phyloP scores from a whole-genome alignment of 2,797 vertebrate genomes.

The Rhadinocentrus ornatus region DNA sequence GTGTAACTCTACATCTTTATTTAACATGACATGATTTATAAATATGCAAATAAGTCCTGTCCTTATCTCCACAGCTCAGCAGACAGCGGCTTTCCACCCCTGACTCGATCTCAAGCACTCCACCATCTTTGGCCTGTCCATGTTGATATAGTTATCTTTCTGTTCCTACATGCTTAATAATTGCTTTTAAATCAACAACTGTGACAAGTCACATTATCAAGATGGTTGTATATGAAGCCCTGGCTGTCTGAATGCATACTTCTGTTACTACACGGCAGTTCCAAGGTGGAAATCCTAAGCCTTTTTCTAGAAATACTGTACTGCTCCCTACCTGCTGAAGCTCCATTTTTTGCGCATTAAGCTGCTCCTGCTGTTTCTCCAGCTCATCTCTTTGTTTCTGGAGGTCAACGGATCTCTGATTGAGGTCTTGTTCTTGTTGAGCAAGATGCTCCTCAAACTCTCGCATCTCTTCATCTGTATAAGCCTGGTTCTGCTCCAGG shows the following conservation, averaged over 20 bases:
- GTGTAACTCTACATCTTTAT: neutral
- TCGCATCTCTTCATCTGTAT: constrained; percentile 93
- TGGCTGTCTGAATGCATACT: neutral
- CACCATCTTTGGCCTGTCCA: neutral
- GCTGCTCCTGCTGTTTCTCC: constrained; percentile 90
- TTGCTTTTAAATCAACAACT: neutral
- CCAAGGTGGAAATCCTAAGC: neutral
- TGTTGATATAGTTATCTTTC: no score
- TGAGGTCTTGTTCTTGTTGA: constrained; percentile 90
- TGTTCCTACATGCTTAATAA: neutral
- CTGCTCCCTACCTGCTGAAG: constrained; percentile 88
- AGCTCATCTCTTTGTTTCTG: constrained; percentile 93
- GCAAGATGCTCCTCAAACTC: constrained; percentile 93
- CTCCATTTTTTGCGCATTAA: constrained; percentile 93
- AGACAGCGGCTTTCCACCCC: no score
- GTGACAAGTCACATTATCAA: neutral
- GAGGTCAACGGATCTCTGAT: constrained; percentile 88
- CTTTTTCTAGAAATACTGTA: neutral
- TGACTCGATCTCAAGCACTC: no score
- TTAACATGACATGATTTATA: neutral
- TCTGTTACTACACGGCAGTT: neutral
- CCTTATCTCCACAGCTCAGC: neutral
- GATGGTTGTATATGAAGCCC: neutral
- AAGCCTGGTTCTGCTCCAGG: constrained; percentile 92
- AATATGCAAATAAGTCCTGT: neutral